These are phyloP conservation scores for fruit fly (Drosophila melanogaster) DNA, from an alignment of 1,140 invertebrate species.

Conservation along the genomic window Release_6_plus_ISO1_MT NT_033779.5:12456501-12457000, in stretches of 20 bases:
- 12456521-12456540: slow-evolving; percentile 50
- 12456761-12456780: slow-evolving; percentile 39
- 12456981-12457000: slow-evolving; percentile 46
- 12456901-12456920: slow-evolving; percentile 79
- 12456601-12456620: slow-evolving; percentile 58
- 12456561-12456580: slow-evolving; percentile 1
- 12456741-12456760: slow-evolving; percentile 73
- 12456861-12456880: slow-evolving; percentile 2
- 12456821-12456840: slow-evolving; percentile 55
- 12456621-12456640: slow-evolving; percentile 66
- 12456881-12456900: slow-evolving; percentile 80
- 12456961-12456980: slow-evolving; percentile 1
- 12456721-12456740: slow-evolving; percentile 52
- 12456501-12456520: slow-evolving; percentile 46
- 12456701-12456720: slow-evolving; percentile 41
- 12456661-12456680: slow-evolving; percentile 68
- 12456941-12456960: slow-evolving; percentile 47
- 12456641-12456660: slow-evolving; percentile 38
- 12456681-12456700: slow-evolving; percentile 61
- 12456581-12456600: slow-evolving; percentile 50
- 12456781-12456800: slow-evolving; percentile 33
- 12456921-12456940: slow-evolving; percentile 82
- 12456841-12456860: slow-evolving; percentile 27
- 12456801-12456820: slow-evolving; percentile 28
- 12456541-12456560: slow-evolving; percentile 26